Evolutionary conservation across 2,888 invertebrate species (phyloP).

Genomic region (Copidosoma aretas): DNA sequence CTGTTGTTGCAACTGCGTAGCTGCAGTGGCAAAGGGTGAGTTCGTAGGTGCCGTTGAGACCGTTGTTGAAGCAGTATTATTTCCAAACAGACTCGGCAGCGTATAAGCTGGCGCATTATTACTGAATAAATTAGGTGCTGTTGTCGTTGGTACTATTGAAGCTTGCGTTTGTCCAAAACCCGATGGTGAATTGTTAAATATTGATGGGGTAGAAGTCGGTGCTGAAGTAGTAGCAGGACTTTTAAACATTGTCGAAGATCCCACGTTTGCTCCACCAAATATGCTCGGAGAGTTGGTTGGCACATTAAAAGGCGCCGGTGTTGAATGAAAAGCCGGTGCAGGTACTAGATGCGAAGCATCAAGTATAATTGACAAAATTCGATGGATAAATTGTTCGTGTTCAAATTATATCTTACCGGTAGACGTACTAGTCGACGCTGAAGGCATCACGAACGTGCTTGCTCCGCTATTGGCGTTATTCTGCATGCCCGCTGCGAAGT

Average conservation of each 20-base stretch:
- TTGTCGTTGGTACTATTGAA: neutral
- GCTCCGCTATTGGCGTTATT: neutral
- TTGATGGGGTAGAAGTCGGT: neutral
- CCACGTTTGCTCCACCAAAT: slow-evolving; percentile 18
- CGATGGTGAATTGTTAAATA: slow-evolving; percentile 19
- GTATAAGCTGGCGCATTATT: neutral
- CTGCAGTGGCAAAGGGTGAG: slow-evolving; percentile 18
- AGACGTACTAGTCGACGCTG: neutral
- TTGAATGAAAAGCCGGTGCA: slow-evolving; percentile 14
- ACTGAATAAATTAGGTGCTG: slow-evolving; percentile 27
- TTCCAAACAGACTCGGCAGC: slow-evolving; percentile 25
- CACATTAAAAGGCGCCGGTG: slow-evolving; percentile 18
- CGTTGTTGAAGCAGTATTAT: slow-evolving; percentile 6
- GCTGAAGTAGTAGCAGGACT: slow-evolving; percentile 8
- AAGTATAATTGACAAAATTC: neutral
- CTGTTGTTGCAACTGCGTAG: slow-evolving; percentile 12
- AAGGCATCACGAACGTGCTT: neutral
- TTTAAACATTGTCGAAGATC: slow-evolving; percentile 24
- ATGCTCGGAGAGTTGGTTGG: slow-evolving; percentile 22
- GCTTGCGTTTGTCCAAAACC: neutral
- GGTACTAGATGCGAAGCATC: neutral
- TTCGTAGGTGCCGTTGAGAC: neutral
- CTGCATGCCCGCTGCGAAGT: slow-evolving; percentile 40
- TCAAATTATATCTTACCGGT: neutral
- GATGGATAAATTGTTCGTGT: neutral